Percentiles rank a stretch among this genome's conserved stretches.
These are phyloP conservation scores for Aleiodes sp. DNA, from an alignment of 1,140 invertebrate genomes.

Conservation along the genomic window DNA sequence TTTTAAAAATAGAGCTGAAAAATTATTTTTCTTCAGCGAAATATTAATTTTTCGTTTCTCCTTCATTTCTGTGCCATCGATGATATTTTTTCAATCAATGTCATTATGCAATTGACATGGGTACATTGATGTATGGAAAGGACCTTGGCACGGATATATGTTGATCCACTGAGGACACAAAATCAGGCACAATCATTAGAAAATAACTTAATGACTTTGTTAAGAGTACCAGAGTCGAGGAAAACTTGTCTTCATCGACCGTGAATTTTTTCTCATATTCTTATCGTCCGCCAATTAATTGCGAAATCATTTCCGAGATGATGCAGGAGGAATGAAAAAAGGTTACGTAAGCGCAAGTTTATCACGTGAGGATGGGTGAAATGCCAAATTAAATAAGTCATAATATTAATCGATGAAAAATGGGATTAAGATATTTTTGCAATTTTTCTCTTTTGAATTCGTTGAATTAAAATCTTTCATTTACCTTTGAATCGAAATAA, in stretches of 20 bases:
- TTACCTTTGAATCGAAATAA: not conserved
- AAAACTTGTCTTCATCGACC: not conserved
- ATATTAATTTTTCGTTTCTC: not conserved
- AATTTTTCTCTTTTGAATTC: too few species aligned
- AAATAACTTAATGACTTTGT: not conserved
- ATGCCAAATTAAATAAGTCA: too few species aligned
- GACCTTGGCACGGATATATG: not conserved
- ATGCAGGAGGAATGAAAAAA: not conserved
- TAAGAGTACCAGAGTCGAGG: not conserved
- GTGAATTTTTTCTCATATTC: constrained; percentile 4
- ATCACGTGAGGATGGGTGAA: too few species aligned
- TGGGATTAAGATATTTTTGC: too few species aligned
- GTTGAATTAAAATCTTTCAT: too few species aligned
- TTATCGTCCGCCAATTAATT: not conserved
- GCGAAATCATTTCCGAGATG: not conserved
- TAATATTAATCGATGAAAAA: too few species aligned
- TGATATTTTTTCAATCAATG: too few species aligned
- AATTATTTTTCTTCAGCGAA: not conserved
- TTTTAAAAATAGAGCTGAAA: too few species aligned
- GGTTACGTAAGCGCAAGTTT: not conserved
- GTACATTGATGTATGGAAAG: not conserved
- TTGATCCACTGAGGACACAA: not conserved
- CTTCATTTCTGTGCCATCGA: not conserved
- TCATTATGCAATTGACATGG: not conserved
- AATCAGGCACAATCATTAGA: not conserved